Percentiles rank a stretch among this genome's conserved stretches.
Evolutionary conservation across 2,113 vertebrate species (phyloP).

Genomic region (Paracanthobrama guichenoti): DNA sequence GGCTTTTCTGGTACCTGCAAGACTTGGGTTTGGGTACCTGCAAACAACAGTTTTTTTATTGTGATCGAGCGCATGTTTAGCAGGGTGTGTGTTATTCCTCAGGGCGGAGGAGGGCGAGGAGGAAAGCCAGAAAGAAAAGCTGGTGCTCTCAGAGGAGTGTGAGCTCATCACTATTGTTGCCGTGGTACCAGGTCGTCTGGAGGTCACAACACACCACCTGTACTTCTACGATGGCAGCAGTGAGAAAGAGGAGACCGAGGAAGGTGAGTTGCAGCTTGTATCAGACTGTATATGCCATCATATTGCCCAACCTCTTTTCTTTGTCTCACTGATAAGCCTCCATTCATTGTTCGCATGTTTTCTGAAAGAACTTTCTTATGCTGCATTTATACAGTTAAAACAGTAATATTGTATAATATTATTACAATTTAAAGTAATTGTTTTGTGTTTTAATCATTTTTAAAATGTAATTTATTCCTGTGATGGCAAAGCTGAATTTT

Average conservation of each 20-base stretch:
- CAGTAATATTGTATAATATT: not conserved
- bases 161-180: constrained; percentile 94
- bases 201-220: constrained; percentile 92
- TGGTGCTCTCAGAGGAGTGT: constrained; percentile 93
- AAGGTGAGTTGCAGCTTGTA: constrained; percentile 74
- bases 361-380: not conserved
- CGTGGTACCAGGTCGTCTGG: constrained; percentile 86
- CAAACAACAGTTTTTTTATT: not conserved
- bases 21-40: not conserved
- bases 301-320: not conserved
- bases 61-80: not conserved
- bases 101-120: constrained; percentile 88
- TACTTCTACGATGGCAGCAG: constrained; percentile 93
- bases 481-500: not conserved
- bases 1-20: not conserved
- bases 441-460: not conserved
- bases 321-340: not conserved
- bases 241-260: constrained; percentile 94
- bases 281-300: not conserved
- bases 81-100: constrained; percentile 7
- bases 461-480: not conserved
- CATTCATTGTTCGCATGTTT: not conserved
- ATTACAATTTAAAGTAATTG: not conserved
- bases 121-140: constrained; percentile 88
- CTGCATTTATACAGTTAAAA: not conserved